These are phyloP conservation scores for Arctocebus calabarensis DNA, from an alignment of 2,797 vertebrate species.

Conservation along the genomic window DNA sequence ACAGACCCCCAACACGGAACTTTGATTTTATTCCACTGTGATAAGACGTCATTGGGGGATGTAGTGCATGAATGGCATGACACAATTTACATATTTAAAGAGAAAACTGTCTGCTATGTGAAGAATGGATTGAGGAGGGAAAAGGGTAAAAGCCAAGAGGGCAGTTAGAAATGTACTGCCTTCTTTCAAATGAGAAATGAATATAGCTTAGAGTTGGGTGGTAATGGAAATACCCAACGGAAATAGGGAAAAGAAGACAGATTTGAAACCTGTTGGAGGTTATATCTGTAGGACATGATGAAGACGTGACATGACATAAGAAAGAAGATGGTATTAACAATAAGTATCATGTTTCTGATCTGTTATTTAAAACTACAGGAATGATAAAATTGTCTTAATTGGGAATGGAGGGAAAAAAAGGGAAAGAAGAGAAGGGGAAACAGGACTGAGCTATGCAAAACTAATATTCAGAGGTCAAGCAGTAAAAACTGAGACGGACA, in stretches of 20 bases:
- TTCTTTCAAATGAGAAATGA: not conserved
- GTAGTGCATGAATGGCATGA: not conserved
- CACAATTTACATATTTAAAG: not conserved
- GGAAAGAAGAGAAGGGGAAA: not conserved
- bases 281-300: not conserved
- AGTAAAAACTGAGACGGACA: not conserved
- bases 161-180: not conserved
- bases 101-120: not conserved
- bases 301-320: not conserved
- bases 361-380: not conserved
- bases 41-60: not conserved
- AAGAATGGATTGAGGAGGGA: not conserved
- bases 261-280: not conserved
- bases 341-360: not conserved
- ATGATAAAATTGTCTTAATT: not conserved
- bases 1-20: not conserved
- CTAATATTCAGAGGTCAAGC: not conserved
- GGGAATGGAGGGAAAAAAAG: not conserved
- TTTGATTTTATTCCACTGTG: not conserved
- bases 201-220: not conserved
- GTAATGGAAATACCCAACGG: too few species aligned
- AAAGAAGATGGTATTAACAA: not conserved
- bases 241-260: not conserved
- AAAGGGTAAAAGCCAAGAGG: not conserved
- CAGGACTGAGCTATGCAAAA: not conserved